Conservation (phyloP, 2,797 vertebrate species). For the Neopelma chrysocephalum region DNA sequence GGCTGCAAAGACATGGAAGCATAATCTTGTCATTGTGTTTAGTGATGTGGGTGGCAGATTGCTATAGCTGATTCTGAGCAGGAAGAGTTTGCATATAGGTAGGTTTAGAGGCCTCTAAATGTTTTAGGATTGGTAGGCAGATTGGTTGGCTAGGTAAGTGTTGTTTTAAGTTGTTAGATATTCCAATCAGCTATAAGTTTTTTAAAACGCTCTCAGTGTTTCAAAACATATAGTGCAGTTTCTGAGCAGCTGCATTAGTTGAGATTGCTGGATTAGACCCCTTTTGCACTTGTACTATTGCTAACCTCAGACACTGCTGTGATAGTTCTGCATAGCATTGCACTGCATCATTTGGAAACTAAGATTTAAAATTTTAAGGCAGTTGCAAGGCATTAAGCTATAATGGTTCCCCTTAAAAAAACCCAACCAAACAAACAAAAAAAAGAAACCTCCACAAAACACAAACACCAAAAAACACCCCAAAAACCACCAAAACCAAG, state of each 20-base stretch:
- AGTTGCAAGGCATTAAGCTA: neutral
- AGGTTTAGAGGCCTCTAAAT: neutral
- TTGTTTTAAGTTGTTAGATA: neutral
- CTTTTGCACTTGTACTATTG: neutral
- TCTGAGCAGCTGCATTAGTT: neutral
- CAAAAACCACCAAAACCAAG: neutral
- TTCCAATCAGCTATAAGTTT: neutral
- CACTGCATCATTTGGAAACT: neutral
- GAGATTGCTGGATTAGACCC: neutral
- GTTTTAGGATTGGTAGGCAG: neutral
- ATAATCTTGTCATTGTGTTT: conserved; percentile 41
- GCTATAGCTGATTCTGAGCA: conserved; percentile 6
- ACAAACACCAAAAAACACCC: neutral
- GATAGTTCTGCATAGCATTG: neutral
- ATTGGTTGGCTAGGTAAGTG: neutral
- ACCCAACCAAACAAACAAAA: too few relatives aligned
- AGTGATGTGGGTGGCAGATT: conserved; percentile 13
- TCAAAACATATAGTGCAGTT: neutral
- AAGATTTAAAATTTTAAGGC: neutral
- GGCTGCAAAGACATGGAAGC: conserved; percentile 26
- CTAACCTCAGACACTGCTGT: neutral
- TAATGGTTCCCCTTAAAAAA: neutral
- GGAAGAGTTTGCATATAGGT: neutral
- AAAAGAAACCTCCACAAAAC: neutral
- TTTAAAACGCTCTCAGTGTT: neutral